These are phyloP conservation scores for Reticulitermes lucifugus DNA, from an alignment of 2,888 invertebrate species.

Conservation along the genomic window DNA sequence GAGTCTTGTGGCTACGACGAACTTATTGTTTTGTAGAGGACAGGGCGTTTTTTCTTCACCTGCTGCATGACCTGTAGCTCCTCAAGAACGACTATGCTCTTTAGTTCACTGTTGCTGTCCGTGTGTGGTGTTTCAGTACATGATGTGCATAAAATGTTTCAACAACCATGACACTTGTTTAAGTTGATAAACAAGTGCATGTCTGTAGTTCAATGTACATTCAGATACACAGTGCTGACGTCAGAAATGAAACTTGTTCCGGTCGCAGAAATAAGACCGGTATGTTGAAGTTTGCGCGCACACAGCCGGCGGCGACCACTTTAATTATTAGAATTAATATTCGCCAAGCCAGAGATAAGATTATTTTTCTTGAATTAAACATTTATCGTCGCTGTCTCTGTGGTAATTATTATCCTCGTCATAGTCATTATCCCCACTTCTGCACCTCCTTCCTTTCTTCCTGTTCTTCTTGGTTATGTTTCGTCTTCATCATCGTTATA, in stretches of 20 bases:
- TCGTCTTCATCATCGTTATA: too few species aligned
- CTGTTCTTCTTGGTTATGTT: too few species aligned
- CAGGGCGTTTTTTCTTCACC: too few species aligned
- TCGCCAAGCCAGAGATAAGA: neutral
- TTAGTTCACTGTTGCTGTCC: neutral
- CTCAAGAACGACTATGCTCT: too few species aligned
- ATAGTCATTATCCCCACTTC: too few species aligned
- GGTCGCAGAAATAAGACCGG: neutral
- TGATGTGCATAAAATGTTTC: slow-evolving; percentile 1
- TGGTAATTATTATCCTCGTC: too few species aligned
- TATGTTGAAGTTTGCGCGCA: neutral
- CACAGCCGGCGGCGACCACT: neutral
- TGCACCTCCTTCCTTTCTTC: too few species aligned
- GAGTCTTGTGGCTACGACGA: too few species aligned
- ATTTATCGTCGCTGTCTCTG: neutral
- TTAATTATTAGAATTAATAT: neutral
- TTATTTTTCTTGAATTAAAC: neutral
- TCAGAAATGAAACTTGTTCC: neutral
- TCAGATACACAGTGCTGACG: neutral
- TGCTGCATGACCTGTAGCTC: too few species aligned
- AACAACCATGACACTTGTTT: neutral
- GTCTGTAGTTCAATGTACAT: neutral
- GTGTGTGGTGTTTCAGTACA: neutral
- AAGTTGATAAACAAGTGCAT: neutral
- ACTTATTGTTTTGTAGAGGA: too few species aligned